Evolutionary conservation across 2,888 invertebrate genomes (phyloP).

Genomic region (Drosophila tanythrix): DNA sequence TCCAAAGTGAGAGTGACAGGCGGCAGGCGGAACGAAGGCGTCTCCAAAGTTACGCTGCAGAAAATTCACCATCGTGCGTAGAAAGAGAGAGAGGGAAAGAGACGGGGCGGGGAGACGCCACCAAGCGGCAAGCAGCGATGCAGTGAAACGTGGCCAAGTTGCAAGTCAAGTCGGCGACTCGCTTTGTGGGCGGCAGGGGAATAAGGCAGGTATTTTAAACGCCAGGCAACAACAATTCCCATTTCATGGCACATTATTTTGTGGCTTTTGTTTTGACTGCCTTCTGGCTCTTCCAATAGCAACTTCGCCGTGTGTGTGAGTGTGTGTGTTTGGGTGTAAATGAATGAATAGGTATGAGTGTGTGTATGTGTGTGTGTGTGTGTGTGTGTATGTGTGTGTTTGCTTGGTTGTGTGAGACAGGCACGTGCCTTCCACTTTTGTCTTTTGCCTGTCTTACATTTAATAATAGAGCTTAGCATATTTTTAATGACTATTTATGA

Average conservation of each 20-base stretch:
- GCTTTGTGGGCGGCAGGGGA: not conserved
- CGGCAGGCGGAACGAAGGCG: conserved; percentile 64
- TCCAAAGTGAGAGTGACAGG: conserved; percentile 81
- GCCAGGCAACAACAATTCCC: conserved; percentile 70
- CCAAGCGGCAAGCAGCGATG: conserved; percentile 43
- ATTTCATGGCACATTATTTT: conserved; percentile 83
- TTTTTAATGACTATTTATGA: conserved; percentile 65
- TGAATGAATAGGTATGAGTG: conserved; percentile 7
- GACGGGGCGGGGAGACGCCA: conserved; percentile 2
- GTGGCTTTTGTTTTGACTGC: conserved; percentile 76
- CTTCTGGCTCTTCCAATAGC: conserved; percentile 44
- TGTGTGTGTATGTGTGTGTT: not conserved
- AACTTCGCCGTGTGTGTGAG: conserved; percentile 5
- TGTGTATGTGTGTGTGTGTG: not conserved
- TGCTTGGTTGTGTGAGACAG: conserved; percentile 16
- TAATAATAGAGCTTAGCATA: conserved; percentile 60
- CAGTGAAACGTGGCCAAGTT: conserved; percentile 63
- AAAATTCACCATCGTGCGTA: conserved; percentile 69
- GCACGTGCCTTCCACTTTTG: conserved; percentile 55
- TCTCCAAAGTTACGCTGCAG: conserved; percentile 77
- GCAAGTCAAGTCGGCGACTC: conserved; percentile 43
- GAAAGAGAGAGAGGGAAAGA: not conserved
- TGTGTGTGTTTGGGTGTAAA: conserved; percentile 25
- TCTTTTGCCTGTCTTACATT: conserved; percentile 51
- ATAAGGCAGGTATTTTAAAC: conserved; percentile 16